These are phyloP conservation scores for Candidula unifasciata DNA, from an alignment of 2,888 invertebrate genomes.

Conservation along the genomic window DNA sequence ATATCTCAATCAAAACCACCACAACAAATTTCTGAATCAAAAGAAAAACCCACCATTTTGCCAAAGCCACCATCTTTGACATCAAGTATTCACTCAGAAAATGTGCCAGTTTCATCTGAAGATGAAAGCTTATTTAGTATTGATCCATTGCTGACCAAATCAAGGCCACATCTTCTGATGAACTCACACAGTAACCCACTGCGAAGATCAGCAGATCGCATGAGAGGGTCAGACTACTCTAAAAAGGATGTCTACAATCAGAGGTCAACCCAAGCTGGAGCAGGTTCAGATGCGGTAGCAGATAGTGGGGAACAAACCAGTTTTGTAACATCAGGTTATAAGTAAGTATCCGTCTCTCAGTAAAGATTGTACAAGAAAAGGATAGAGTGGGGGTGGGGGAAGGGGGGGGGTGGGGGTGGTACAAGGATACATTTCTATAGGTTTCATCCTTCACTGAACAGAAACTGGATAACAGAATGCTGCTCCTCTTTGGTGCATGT, in stretches of 20 bases:
- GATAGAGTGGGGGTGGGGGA: too few relatives aligned
- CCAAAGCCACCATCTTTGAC: constrained; percentile 62
- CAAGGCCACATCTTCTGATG: constrained; percentile 27
- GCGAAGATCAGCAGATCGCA: constrained; percentile 1
- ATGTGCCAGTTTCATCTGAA: constrained; percentile 32
- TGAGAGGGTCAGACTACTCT: not conserved
- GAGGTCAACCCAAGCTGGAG: not conserved
- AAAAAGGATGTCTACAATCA: constrained; percentile 7
- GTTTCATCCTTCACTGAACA: too few relatives aligned
- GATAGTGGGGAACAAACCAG: constrained; percentile 12
- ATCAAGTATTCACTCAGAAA: not conserved
- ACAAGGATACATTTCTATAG: too few relatives aligned
- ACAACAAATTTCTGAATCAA: constrained; percentile 66
- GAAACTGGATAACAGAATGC: too few relatives aligned
- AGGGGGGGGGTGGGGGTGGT: too few relatives aligned
- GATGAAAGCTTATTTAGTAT: constrained; percentile 26
- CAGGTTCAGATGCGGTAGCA: not conserved
- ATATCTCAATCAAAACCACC: constrained; percentile 62
- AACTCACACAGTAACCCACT: not conserved
- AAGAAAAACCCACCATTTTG: constrained; percentile 71
- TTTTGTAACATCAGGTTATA: constrained; percentile 31
- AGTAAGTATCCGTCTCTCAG: not conserved
- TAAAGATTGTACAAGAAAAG: too few relatives aligned
- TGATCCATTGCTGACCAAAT: constrained; percentile 25
- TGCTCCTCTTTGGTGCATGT: too few relatives aligned